phyloP scores from a whole-genome alignment of 2,113 vertebrate species.

The Oncorhynchus tshawytscha region DNA sequence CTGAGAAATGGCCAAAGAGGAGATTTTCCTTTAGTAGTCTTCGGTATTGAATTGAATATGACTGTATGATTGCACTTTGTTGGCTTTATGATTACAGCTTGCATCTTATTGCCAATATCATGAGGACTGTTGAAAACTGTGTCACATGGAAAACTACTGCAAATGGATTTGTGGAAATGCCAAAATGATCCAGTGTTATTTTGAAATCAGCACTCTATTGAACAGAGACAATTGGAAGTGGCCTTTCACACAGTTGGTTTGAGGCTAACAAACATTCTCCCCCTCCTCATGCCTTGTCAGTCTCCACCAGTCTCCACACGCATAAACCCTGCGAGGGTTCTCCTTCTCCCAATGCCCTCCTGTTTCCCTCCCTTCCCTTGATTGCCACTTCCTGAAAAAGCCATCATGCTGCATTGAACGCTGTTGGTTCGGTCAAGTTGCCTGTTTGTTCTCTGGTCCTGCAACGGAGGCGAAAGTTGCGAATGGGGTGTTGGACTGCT shows the following conservation, averaged over 20 bases:
- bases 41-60: no score
- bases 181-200: no score
- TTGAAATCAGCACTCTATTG: no score
- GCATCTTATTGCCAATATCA: no score
- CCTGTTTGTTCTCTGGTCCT: constrained; percentile 18
- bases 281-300: constrained; percentile 22
- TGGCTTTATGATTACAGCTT: no score
- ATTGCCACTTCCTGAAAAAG: constrained; percentile 31
- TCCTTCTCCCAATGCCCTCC: constrained; percentile 1
- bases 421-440: constrained; percentile 23
- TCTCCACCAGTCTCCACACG: constrained; percentile 24
- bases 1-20: neutral
- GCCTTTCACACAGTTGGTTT: neutral
- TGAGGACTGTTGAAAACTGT: no score
- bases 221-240: neutral
- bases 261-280: constrained; percentile 17
- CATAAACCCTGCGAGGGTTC: constrained; percentile 13
- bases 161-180: no score
- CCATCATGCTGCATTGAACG: neutral
- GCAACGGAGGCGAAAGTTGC: neutral
- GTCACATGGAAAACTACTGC: no score
- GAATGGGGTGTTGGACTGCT: neutral
- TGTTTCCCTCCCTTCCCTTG: constrained; percentile 23
- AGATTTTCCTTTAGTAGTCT: no score
- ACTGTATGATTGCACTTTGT: no score